These are phyloP conservation scores for Phylloscopus trochiloides DNA, from an alignment of 2,113 vertebrate genomes.

Conservation along the genomic window DNA sequence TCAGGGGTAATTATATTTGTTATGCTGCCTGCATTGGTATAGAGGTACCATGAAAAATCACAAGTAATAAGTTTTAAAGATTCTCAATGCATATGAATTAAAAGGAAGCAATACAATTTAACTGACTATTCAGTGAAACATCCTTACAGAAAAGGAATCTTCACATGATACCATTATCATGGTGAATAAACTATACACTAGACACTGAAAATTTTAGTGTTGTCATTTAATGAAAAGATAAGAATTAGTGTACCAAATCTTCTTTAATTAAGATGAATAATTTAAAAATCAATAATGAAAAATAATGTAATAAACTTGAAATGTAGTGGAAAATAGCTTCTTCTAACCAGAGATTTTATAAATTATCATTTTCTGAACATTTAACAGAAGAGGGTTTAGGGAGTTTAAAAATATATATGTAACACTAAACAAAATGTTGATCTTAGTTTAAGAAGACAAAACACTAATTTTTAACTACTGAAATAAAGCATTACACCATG, in stretches of 20 bases:
- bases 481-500: background rate
- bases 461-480: background rate
- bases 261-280: slow-evolving; percentile 25
- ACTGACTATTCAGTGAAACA: background rate
- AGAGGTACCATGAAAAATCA: background rate
- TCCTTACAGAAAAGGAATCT: background rate
- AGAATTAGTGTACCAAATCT: slow-evolving; percentile 19
- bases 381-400: background rate
- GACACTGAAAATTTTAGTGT: background rate
- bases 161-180: background rate
- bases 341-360: background rate
- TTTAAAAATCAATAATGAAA: background rate
- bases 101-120: background rate
- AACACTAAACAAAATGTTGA: background rate
- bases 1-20: background rate
- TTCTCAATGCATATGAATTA: background rate
- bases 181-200: background rate
- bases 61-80: background rate
- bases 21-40: background rate
- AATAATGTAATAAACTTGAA: background rate
- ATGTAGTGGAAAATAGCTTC: background rate
- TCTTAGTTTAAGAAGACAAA: background rate
- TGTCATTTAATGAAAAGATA: background rate
- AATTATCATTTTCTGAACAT: background rate
- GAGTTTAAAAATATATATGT: background rate